phyloP scores from a whole-genome alignment of 2,888 invertebrate species.

The Seira musarum region DNA sequence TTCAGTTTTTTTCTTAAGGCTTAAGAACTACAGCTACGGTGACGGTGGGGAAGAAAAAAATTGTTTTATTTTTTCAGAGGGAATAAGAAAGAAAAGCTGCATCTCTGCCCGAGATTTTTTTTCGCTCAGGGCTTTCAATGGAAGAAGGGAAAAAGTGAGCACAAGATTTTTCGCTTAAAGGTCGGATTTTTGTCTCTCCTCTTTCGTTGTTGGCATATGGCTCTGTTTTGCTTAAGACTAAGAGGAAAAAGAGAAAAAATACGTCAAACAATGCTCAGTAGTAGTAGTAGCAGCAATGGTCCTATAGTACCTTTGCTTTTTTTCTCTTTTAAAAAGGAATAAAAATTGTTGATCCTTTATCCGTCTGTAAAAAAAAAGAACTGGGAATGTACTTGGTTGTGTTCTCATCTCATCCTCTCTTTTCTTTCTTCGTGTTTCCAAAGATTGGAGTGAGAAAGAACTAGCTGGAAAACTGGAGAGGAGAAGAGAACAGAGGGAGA shows the following conservation, averaged over 20 bases:
- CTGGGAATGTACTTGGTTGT: not conserved
- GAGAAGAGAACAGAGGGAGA: not conserved
- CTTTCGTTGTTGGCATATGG: slow-evolving; percentile 23
- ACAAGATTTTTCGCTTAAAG: slow-evolving; percentile 6
- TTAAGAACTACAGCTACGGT: slow-evolving; percentile 6
- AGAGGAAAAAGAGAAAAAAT: not conserved
- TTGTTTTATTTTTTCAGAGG: slow-evolving; percentile 11
- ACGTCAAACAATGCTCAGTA: not conserved
- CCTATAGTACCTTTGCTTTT: not conserved
- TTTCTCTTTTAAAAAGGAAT: not conserved
- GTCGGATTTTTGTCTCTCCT: slow-evolving; percentile 34
- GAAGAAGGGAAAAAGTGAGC: not conserved
- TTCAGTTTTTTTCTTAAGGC: too few relatives aligned
- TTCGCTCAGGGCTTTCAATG: not conserved
- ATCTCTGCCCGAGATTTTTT: not conserved
- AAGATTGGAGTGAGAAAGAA: not conserved
- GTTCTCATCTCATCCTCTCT: not conserved
- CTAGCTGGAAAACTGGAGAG: not conserved
- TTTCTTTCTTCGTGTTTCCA: not conserved
- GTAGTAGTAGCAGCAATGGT: not conserved
- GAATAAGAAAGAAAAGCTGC: slow-evolving; percentile 4
- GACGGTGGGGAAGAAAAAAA: slow-evolving; percentile 22
- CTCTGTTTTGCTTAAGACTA: not conserved
- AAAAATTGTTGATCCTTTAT: not conserved
- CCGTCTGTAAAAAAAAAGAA: slow-evolving; percentile 4